These are phyloP conservation scores for Microhierax caerulescens DNA, from an alignment of 2,797 vertebrate genomes.

Conservation along the genomic window DNA sequence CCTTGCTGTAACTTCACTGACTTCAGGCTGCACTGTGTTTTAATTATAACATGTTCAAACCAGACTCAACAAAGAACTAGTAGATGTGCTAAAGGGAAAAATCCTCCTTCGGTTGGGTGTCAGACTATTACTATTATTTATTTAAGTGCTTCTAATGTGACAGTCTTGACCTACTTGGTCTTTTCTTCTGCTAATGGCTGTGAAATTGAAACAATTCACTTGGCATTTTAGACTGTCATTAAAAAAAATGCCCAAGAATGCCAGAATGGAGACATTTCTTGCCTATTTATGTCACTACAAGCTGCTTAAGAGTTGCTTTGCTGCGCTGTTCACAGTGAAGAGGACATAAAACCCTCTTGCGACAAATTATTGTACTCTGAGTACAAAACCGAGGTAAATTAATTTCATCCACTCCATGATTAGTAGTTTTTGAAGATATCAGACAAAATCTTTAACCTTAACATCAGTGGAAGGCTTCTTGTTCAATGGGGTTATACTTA, in stretches of 20 bases:
- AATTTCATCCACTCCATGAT: neutral
- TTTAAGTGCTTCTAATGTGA: conserved; percentile 45
- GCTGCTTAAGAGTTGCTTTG: conserved; percentile 15
- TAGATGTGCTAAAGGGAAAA: conserved; percentile 4
- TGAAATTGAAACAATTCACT: conserved; percentile 57
- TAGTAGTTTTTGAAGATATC: neutral
- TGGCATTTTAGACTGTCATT: conserved; percentile 24
- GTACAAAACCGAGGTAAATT: conserved; percentile 14
- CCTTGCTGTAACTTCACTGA: neutral
- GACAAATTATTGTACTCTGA: neutral
- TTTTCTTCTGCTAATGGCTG: conserved; percentile 46
- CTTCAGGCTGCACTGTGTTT: conserved; percentile 11
- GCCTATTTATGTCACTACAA: conserved; percentile 7
- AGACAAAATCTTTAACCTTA: neutral
- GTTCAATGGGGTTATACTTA: neutral
- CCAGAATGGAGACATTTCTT: conserved; percentile 4
- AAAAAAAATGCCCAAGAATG: conserved; percentile 13
- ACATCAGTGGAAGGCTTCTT: neutral
- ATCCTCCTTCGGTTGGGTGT: neutral
- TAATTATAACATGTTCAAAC: conserved; percentile 24
- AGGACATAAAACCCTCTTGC: neutral
- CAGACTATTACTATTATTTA: conserved; percentile 48
- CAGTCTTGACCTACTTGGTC: conserved; percentile 22
- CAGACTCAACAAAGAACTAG: neutral
- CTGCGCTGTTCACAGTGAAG: neutral